phyloP scores from a whole-genome alignment of 2,888 invertebrate species.

The Rhagophthalmus giganteus region DNA sequence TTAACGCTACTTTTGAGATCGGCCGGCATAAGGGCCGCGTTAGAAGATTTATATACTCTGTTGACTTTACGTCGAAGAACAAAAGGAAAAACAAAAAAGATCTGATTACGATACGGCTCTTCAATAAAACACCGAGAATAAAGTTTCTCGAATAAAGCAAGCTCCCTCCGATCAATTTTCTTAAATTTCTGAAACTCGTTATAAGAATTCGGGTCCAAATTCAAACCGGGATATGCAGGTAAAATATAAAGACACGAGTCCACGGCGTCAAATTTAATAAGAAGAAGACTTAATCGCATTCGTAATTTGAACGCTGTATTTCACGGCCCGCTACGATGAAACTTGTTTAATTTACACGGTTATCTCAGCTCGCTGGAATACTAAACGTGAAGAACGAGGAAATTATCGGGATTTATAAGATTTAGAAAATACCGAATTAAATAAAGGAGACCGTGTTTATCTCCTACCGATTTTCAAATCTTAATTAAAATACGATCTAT shows the following conservation, averaged over 20 bases:
- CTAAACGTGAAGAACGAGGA: constrained; percentile 33
- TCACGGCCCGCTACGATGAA: constrained; percentile 30
- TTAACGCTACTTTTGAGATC: too few species aligned
- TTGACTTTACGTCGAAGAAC: too few species aligned
- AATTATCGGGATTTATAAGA: constrained; percentile 38
- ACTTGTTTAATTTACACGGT: constrained; percentile 38
- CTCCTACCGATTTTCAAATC: constrained; percentile 19
- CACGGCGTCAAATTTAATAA: constrained; percentile 27
- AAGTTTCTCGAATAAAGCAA: too few species aligned
- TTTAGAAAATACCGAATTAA: constrained; percentile 28
- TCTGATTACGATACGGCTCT: too few species aligned
- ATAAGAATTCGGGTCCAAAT: constrained; percentile 10
- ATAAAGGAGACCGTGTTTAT: constrained; percentile 22
- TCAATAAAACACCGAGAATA: too few species aligned
- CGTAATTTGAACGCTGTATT: constrained; percentile 34
- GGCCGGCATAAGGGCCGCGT: too few species aligned
- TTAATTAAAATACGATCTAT: constrained; percentile 10
- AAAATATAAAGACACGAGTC: constrained; percentile 13
- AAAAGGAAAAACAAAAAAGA: too few species aligned
- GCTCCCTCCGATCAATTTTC: neutral
- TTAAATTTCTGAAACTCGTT: neutral
- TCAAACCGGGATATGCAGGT: constrained; percentile 13
- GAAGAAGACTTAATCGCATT: constrained; percentile 33
- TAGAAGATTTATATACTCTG: too few species aligned
- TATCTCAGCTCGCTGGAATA: constrained; percentile 32